phyloP scores from a whole-genome alignment of 2,113 vertebrate species.

The Macheiramphus alcinus region DNA sequence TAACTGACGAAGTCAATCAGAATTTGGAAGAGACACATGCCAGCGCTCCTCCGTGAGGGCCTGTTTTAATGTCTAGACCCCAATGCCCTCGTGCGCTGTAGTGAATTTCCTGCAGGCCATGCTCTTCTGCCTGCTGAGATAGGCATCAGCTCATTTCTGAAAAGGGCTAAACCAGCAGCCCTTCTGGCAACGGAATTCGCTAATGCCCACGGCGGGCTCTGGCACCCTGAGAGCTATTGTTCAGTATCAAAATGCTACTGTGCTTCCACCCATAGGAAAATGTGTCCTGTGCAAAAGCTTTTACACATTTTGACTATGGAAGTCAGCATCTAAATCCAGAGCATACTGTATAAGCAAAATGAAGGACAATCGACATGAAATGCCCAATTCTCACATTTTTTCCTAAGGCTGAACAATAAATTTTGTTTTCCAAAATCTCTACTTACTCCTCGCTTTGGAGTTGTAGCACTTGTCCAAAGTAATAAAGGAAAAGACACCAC shows the following conservation, averaged over 20 bases:
- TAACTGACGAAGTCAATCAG: background rate
- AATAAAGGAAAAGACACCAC: background rate
- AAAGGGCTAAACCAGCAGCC: background rate
- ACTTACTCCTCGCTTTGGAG: background rate
- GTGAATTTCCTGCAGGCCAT: background rate
- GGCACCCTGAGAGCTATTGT: background rate
- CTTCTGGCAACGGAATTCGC: background rate
- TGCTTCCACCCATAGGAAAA: background rate
- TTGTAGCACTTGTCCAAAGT: background rate
- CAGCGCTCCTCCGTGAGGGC: accelerated
- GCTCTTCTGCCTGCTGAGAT: background rate
- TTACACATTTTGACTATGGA: background rate
- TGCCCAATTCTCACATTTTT: background rate
- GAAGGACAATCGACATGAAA: background rate
- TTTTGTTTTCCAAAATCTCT: background rate
- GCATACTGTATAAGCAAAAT: background rate
- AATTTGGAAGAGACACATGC: background rate
- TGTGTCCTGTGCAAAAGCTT: background rate
- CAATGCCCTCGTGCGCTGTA: background rate
- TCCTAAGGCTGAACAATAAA: background rate
- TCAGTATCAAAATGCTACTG: background rate
- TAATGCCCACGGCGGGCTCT: background rate
- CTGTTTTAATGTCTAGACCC: background rate
- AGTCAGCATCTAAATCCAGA: background rate
- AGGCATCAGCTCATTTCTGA: background rate